phyloP scores from a whole-genome alignment of 2,113 vertebrate species.

The Perca flavescens region DNA sequence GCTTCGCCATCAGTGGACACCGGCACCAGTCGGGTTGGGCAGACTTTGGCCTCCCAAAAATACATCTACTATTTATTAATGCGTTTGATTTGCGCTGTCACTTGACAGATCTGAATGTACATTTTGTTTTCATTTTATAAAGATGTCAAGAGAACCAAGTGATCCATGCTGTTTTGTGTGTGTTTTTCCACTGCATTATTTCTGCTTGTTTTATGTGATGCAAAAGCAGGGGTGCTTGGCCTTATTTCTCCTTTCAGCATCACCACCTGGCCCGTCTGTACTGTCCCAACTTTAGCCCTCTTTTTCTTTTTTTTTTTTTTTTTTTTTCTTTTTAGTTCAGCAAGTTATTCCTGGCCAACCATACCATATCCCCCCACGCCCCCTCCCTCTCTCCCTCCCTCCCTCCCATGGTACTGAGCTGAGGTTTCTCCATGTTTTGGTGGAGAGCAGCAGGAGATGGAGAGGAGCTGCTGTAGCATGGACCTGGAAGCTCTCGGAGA shows the following conservation, averaged over 20 bases:
- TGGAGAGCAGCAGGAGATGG: slow-evolving; percentile 21
- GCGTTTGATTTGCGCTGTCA: slow-evolving; percentile 9
- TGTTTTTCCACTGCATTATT: slow-evolving; percentile 14
- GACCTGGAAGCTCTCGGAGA: slow-evolving; percentile 21
- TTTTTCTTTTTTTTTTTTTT: background rate
- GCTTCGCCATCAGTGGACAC: background rate
- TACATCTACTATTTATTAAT: background rate
- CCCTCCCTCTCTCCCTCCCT: background rate
- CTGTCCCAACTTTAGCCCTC: slow-evolving; percentile 45
- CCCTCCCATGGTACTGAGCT: slow-evolving; percentile 45
- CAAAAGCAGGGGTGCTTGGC: slow-evolving; percentile 40
- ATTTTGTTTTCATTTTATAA: slow-evolving; percentile 61
- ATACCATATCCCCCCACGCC: background rate
- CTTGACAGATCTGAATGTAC: slow-evolving; percentile 52
- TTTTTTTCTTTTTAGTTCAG: slow-evolving; percentile 60
- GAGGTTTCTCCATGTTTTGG: slow-evolving; percentile 48
- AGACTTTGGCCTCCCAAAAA: background rate
- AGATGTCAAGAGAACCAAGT: slow-evolving; percentile 19
- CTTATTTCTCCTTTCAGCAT: slow-evolving; percentile 65
- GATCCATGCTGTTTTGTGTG: background rate
- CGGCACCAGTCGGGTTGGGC: background rate
- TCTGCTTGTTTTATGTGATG: slow-evolving; percentile 17
- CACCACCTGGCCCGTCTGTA: slow-evolving; percentile 60
- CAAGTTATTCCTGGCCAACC: slow-evolving; percentile 60
- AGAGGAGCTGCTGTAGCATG: slow-evolving; percentile 24